phyloP scores from a whole-genome alignment of 2,797 vertebrate species.

The Diglossa cyanea region DNA sequence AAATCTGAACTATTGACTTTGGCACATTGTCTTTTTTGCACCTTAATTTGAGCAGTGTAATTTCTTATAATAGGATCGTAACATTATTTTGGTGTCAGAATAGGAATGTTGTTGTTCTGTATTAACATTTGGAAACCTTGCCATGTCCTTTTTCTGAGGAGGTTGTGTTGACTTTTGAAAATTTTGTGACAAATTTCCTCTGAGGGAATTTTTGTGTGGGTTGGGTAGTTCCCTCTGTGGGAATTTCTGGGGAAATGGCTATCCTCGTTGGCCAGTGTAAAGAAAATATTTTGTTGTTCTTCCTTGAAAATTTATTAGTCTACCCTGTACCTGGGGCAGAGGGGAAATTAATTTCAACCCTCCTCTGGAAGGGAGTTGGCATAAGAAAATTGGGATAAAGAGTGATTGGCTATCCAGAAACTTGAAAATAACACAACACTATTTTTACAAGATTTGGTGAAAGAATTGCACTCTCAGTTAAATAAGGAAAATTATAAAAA shows the following conservation, averaged over 20 bases:
- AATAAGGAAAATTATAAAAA: background rate
- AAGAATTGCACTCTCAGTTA: background rate
- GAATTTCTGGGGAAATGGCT: background rate
- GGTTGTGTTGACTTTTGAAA: background rate
- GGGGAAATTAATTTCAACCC: background rate
- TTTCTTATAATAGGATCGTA: background rate
- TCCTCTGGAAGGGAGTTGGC: background rate
- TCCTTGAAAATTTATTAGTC: background rate
- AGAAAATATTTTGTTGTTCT: background rate
- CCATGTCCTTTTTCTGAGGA: background rate
- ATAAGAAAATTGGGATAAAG: background rate
- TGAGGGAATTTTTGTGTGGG: background rate
- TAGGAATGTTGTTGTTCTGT: background rate
- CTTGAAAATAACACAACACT: background rate
- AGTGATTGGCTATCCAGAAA: background rate
- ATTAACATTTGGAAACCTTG: background rate
- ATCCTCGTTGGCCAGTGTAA: background rate
- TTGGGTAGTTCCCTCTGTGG: background rate
- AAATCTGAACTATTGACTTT: background rate
- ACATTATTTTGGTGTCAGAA: background rate
- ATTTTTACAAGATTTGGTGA: background rate
- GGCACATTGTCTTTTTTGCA: background rate
- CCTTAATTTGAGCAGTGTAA: background rate
- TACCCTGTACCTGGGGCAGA: no score
- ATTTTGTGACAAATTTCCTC: accelerated